phyloP scores from a whole-genome alignment of 2,888 invertebrate species.

The Meandrusa payeni region DNA sequence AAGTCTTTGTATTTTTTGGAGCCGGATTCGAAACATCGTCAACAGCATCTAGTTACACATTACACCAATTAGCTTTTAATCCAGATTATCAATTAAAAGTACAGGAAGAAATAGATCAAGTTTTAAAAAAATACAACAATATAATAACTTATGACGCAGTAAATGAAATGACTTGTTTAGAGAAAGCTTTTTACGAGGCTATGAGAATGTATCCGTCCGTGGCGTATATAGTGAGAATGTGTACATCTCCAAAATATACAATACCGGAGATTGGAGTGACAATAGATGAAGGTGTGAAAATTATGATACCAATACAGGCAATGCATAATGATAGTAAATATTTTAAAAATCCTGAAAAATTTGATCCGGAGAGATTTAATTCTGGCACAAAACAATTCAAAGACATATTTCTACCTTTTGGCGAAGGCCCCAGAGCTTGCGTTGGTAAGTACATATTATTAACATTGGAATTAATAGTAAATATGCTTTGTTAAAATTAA shows the following conservation, averaged over 20 bases:
- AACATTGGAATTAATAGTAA: no score
- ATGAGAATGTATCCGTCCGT: conserved; percentile 69
- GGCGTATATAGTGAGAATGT: conserved; percentile 57
- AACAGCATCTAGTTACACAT: conserved; percentile 66
- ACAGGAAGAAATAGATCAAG: conserved; percentile 63
- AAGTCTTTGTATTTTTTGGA: conserved; percentile 69
- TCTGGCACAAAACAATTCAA: conserved; percentile 45
- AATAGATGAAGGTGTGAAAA: conserved; percentile 54
- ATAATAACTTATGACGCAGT: conserved; percentile 63
- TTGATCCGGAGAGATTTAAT: conserved; percentile 60
- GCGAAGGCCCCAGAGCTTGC: conserved; percentile 66
- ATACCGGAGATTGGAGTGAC: conserved; percentile 60
- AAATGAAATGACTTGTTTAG: conserved; percentile 63
- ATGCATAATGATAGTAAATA: conserved; percentile 62
- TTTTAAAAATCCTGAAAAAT: conserved; percentile 55
- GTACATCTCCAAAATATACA: conserved; percentile 58
- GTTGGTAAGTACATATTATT: conserved; percentile 67
- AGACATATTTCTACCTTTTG: conserved; percentile 58
- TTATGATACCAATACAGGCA: conserved; percentile 62
- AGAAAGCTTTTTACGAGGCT: conserved; percentile 63
- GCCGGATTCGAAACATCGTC: conserved; percentile 79
- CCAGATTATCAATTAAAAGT: conserved; percentile 65
- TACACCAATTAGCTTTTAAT: conserved; percentile 71
- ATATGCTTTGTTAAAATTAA: no score
- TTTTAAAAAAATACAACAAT: conserved; percentile 52